Evolutionary conservation across 2,113 vertebrate genomes (phyloP).

Genomic region (Grantiella picta): DNA sequence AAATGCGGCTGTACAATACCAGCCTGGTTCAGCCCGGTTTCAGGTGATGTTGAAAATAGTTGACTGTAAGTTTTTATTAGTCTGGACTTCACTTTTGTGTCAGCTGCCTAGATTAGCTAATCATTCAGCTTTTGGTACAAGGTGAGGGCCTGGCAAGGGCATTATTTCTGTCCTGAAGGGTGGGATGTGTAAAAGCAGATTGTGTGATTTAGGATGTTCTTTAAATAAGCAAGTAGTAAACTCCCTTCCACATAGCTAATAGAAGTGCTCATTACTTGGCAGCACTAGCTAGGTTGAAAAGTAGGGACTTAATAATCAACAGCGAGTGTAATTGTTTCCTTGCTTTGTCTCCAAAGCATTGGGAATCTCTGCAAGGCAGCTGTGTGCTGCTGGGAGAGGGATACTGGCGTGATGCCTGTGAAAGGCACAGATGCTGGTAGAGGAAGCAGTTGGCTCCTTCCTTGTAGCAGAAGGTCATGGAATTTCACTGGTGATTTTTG

Average conservation of each 20-base stretch:
- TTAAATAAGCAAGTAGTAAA: background rate
- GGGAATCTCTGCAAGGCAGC: background rate
- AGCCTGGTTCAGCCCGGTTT: background rate
- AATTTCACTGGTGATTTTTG: background rate
- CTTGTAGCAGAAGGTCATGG: background rate
- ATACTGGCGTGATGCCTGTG: fast-evolving
- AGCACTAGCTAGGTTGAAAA: background rate
- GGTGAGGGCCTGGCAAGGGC: background rate
- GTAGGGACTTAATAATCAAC: background rate
- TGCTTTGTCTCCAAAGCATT: background rate
- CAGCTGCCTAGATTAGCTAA: background rate
- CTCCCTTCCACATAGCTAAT: background rate
- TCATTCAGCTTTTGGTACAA: background rate
- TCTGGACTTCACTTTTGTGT: background rate
- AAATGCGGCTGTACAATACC: background rate
- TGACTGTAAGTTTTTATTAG: background rate
- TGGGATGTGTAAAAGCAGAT: background rate
- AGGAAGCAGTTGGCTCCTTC: background rate
- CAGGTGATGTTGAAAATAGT: background rate
- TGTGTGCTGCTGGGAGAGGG: background rate
- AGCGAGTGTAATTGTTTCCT: background rate
- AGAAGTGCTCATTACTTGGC: background rate
- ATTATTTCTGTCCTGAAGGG: background rate
- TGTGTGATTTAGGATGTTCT: background rate
- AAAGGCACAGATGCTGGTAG: background rate